Evolutionary conservation across 1,140 invertebrate species (phyloP).

Genomic region (Platyscapa corneri): DNA sequence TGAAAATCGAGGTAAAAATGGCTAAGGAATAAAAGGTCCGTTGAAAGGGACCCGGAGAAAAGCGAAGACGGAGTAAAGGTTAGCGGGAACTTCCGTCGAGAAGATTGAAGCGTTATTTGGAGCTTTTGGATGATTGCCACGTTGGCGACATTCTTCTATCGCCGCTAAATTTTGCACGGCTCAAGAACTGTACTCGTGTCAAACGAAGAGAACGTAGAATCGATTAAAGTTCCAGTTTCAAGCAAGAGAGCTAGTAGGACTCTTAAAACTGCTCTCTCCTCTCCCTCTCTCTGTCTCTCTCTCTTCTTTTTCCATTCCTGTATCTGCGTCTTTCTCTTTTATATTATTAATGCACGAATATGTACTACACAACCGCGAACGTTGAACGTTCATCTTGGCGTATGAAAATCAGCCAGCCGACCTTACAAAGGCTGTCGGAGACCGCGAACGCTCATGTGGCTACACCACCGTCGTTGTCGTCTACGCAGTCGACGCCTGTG

Average conservation of each 20-base stretch:
- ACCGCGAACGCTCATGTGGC: slow-evolving; percentile 49
- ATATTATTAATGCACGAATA: slow-evolving; percentile 58
- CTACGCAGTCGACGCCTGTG: slow-evolving; percentile 1
- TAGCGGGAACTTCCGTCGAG: slow-evolving; percentile 35
- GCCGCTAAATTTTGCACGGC: slow-evolving; percentile 14
- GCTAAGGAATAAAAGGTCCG: neutral
- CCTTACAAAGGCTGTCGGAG: slow-evolving; percentile 55
- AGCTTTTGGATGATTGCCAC: slow-evolving; percentile 40
- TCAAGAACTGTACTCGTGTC: slow-evolving; percentile 1
- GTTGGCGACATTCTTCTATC: slow-evolving; percentile 1
- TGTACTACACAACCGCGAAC: slow-evolving; percentile 50
- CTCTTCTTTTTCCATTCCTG: neutral
- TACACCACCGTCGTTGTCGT: slow-evolving; percentile 14
- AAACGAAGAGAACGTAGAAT: slow-evolving; percentile 29
- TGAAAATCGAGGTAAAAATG: slow-evolving; percentile 12
- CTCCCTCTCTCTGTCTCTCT: neutral
- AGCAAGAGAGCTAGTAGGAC: neutral
- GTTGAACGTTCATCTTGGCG: slow-evolving; percentile 55
- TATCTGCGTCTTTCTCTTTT: neutral
- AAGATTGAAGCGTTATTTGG: slow-evolving; percentile 27
- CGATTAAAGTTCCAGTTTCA: slow-evolving; percentile 42
- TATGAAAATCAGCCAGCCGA: slow-evolving; percentile 59
- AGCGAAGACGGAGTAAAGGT: slow-evolving; percentile 16
- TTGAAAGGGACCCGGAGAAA: neutral
- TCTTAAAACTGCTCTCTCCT: slow-evolving; percentile 5